Percentiles rank a stretch among this genome's conserved stretches.
Evolutionary conservation across 2,888 invertebrate genomes (phyloP).

Genomic region (Aphrophora alni): DNA sequence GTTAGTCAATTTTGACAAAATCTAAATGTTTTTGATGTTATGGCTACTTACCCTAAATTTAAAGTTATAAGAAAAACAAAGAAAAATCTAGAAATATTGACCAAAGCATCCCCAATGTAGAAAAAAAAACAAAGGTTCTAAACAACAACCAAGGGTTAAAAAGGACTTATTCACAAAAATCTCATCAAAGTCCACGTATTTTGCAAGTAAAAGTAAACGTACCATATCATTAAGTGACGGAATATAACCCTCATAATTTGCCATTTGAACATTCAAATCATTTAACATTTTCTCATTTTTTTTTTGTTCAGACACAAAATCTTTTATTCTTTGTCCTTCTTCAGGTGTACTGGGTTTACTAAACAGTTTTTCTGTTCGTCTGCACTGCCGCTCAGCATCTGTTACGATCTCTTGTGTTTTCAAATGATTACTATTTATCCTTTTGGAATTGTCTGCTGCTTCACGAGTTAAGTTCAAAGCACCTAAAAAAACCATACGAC

Average conservation of each 20-base stretch:
- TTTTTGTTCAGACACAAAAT: background rate
- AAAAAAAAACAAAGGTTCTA: too few relatives aligned
- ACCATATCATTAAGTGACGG: background rate
- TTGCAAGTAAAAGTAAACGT: too few relatives aligned
- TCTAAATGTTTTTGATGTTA: too few relatives aligned
- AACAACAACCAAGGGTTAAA: too few relatives aligned
- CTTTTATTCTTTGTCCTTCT: background rate
- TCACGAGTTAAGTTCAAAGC: constrained; percentile 91
- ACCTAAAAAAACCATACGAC: constrained; percentile 55
- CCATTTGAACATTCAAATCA: background rate
- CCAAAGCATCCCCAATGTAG: too few relatives aligned
- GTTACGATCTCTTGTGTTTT: constrained; percentile 54
- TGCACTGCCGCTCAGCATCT: constrained; percentile 66
- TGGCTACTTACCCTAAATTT: too few relatives aligned
- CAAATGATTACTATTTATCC: constrained; percentile 59
- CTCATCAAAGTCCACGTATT: too few relatives aligned
- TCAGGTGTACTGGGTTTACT: background rate
- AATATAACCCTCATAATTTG: background rate
- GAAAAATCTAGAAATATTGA: too few relatives aligned
- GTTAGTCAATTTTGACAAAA: too few relatives aligned
- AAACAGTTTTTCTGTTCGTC: constrained; percentile 66
- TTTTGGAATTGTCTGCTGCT: constrained; percentile 64
- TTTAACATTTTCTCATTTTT: background rate
- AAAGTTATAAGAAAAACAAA: too few relatives aligned
- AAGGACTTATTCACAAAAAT: too few relatives aligned